These are phyloP conservation scores for Phymorhynchus buccinoides DNA, from an alignment of 1,140 invertebrate species.

Conservation along the genomic window DNA sequence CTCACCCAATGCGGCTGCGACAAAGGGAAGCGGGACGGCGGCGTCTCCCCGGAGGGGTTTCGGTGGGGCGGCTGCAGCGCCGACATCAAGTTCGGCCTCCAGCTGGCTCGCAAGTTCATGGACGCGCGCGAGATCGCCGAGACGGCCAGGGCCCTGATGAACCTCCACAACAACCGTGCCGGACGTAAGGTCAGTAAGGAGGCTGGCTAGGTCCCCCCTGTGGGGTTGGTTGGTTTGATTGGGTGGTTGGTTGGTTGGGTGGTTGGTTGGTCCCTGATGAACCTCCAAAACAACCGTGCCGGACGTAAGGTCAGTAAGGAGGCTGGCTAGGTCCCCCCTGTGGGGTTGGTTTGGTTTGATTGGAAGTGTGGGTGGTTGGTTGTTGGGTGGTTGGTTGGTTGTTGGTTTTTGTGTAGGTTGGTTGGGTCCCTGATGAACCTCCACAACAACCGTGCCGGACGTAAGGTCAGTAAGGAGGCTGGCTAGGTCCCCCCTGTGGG, in stretches of 20 bases:
- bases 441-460: neutral
- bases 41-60: constrained; percentile 63
- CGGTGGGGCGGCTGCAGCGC: constrained; percentile 76
- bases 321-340: neutral
- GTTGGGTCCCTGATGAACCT: constrained; percentile 15
- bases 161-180: constrained; percentile 95
- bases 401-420: neutral
- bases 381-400: neutral
- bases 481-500: constrained; percentile 26
- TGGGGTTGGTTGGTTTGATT: constrained; percentile 32
- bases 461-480: too few species aligned
- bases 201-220: constrained; percentile 45
- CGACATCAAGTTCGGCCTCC: constrained; percentile 77
- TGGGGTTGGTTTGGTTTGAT: constrained; percentile 64
- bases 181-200: constrained; percentile 84
- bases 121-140: constrained; percentile 74
- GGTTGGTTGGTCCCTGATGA: neutral
- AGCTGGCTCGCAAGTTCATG: constrained; percentile 76
- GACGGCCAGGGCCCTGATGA: constrained; percentile 89
- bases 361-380: constrained; percentile 22
- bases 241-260: neutral
- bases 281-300: too few species aligned
- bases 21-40: constrained; percentile 57
- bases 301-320: too few species aligned
- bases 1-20: constrained; percentile 89